Base-by-base conservation (phyloP, 1,140 invertebrate genomes). In the Drosophila repletoides region DNA sequence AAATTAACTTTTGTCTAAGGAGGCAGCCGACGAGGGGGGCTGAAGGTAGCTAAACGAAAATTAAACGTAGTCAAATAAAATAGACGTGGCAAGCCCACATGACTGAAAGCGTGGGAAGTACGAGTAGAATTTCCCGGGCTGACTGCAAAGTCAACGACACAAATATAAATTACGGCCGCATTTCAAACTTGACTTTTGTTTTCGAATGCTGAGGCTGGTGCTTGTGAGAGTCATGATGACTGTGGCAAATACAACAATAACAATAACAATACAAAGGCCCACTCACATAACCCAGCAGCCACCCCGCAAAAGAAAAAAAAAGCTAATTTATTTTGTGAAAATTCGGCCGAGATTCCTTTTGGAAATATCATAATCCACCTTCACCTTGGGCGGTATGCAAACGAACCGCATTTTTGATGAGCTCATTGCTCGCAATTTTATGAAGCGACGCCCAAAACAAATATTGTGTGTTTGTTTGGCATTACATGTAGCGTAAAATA, bases 1-100 rank as follows among this genome's bases (percentile, higher is more conserved):
- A 84, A 83, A 84, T 83, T 79, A 83, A 83, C 74, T 74, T 83
- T 71, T 83, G 67, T 80, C 76, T 72, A n/a, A n/a, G n/a, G n/a
- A n/a, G 41, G 36, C 36, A 34, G 19, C 21, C 15, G 2, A 9
- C 17, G 38, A 9, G 14, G 5, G 9, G 24, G 28, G 24, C 43
- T 10, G 45, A 17, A 34, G 36, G 43, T 1, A 7, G 19, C 56
- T 59, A 59, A 70, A 63, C 67, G 69, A 45, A 77, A 84, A 77
- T 84, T 77, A 84, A 84, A 77, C 70, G 74, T 64, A 67, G 69
- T 46, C 69, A 73, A 65, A 70, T 46, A 55, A 33, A 51, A 59
- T 70, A 74, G 55, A 73, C 38, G 72, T 60, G 65, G 56, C 41
- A 31, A 14, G 36, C 48, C 36, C 65, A 49, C 33, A 28, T 22